Percentiles rank a stretch among this genome's conserved stretches.
These are phyloP conservation scores for Chionoecetes opilio DNA, from an alignment of 1,140 invertebrate genomes.

Conservation along the genomic window DNA sequence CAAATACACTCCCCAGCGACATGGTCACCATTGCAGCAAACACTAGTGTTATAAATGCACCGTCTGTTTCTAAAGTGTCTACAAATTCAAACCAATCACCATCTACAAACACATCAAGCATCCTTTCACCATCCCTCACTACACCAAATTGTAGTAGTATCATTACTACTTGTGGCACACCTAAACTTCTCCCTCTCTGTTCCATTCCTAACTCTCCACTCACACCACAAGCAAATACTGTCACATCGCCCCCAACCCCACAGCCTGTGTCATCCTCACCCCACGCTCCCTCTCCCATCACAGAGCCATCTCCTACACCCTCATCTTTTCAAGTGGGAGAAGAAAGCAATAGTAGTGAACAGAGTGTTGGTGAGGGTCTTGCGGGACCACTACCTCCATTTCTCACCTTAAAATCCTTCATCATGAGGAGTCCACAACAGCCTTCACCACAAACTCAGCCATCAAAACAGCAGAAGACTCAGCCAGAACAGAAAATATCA, in stretches of 20 bases:
- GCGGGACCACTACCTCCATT: conserved; percentile 79
- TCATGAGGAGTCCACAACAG: conserved; percentile 72
- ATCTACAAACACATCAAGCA: conserved; percentile 52
- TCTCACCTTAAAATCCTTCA: conserved; percentile 80
- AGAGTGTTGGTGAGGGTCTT: conserved; percentile 65
- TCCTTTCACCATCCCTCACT: conserved; percentile 41
- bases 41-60: conserved; percentile 17
- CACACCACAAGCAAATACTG: conserved; percentile 66
- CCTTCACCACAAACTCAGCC: conserved; percentile 58
- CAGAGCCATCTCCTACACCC: conserved; percentile 75
- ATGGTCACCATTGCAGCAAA: conserved; percentile 43
- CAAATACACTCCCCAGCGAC: background rate
- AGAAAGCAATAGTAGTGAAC: conserved; percentile 79
- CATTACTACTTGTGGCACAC: conserved; percentile 47
- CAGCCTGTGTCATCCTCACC: conserved; percentile 71
- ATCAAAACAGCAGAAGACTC: conserved; percentile 47
- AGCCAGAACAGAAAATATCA: conserved; percentile 51
- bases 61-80: background rate
- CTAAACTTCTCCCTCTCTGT: conserved; percentile 59
- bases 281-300: conserved; percentile 70
- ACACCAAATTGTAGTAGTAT: conserved; percentile 17
- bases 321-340: conserved; percentile 78
- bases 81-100: conserved; percentile 42
- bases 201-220: conserved; percentile 64
- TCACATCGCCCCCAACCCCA: conserved; percentile 68